Percentiles rank a stretch among this genome's conserved stretches.
phyloP scores from a whole-genome alignment of 2,888 invertebrate genomes.

The Brachyptera putata region DNA sequence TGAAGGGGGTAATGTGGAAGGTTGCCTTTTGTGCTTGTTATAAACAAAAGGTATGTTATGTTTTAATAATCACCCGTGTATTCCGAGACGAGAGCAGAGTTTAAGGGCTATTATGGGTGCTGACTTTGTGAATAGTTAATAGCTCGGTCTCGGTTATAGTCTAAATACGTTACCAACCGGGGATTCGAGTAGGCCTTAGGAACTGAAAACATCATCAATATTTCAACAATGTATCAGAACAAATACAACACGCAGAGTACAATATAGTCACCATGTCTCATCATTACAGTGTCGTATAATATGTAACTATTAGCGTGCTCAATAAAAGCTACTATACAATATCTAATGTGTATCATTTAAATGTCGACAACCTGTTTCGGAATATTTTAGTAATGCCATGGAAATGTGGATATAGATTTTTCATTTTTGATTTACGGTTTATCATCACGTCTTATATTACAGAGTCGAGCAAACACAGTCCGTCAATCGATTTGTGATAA shows the following conservation, averaged over 20 bases:
- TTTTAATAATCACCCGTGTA: background rate
- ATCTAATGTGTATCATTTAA: too few species aligned
- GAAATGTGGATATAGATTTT: too few species aligned
- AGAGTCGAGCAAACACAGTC: too few species aligned
- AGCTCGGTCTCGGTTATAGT: too few species aligned
- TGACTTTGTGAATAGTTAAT: conserved; percentile 12
- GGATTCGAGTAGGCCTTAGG: background rate
- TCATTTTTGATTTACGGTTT: too few species aligned
- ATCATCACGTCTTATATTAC: too few species aligned
- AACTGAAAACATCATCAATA: conserved; percentile 16
- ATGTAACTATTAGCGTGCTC: background rate
- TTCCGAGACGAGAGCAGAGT: background rate
- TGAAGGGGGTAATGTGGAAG: too few species aligned
- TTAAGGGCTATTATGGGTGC: too few species aligned
- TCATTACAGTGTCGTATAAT: background rate
- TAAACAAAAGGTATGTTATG: conserved; percentile 6
- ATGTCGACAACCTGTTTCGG: too few species aligned
- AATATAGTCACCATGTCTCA: background rate
- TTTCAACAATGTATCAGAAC: conserved; percentile 15
- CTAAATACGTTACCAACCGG: conserved; percentile 3
- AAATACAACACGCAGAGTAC: conserved; percentile 9
- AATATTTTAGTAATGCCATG: too few species aligned
- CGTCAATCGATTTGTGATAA: too few species aligned
- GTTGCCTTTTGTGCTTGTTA: background rate
- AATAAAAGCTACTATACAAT: too few species aligned